phyloP scores from a whole-genome alignment of 2,888 invertebrate species.

The Dyspetes luteomarginatus region DNA sequence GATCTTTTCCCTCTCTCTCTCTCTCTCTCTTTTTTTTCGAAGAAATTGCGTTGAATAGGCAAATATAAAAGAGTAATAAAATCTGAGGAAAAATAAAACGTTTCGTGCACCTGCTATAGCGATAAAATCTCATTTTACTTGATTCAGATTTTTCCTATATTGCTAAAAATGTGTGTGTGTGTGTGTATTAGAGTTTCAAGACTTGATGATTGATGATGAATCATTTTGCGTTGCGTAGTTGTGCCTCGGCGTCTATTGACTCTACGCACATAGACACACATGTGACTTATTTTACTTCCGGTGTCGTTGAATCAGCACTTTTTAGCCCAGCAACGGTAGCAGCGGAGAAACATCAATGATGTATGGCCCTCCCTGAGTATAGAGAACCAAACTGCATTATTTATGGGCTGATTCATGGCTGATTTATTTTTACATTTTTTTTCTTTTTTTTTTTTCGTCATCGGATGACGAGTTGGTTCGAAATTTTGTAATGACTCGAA shows the following conservation, averaged over 20 bases:
- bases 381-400: neutral
- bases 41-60: neutral
- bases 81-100: neutral
- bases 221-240: conserved; percentile 59
- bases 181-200: conserved; percentile 16
- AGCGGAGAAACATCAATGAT: conserved; percentile 19
- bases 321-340: conserved; percentile 48
- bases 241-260: conserved; percentile 64
- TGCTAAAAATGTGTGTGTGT: neutral
- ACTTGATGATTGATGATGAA: conserved; percentile 62
- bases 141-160: neutral
- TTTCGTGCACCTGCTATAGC: neutral
- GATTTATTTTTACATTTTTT: neutral
- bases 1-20: neutral
- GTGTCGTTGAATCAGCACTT: conserved; percentile 76
- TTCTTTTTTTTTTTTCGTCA: conserved; percentile 5
- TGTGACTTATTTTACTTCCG: conserved; percentile 73
- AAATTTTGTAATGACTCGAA: neutral
- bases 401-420: conserved; percentile 36
- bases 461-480: conserved; percentile 8
- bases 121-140: neutral
- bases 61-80: neutral
- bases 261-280: conserved; percentile 67
- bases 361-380: conserved; percentile 4
- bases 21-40: neutral